Conservation (phyloP, 2,113 vertebrate genomes). For the Nibea coibor region DNA sequence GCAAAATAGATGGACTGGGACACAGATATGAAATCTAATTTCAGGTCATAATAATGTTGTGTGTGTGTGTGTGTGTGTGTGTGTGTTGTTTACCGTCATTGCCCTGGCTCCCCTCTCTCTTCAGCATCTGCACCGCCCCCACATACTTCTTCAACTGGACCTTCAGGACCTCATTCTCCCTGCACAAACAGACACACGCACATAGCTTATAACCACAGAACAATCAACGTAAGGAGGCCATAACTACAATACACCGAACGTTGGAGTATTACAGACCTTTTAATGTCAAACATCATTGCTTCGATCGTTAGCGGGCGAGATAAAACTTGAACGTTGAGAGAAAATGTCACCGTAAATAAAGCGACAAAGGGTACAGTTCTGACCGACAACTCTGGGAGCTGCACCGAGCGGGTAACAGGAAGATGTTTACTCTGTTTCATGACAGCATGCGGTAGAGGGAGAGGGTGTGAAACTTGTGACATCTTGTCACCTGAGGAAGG, state of each 20-base stretch:
- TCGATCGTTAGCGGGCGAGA: not conserved
- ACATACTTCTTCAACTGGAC: constrained; percentile 99
- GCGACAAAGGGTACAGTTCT: not conserved
- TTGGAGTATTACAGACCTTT: not conserved
- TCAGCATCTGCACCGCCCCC: constrained; percentile 99
- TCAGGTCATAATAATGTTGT: constrained; percentile 45
- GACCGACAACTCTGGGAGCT: constrained; percentile 8
- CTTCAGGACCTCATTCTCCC: constrained; percentile 99
- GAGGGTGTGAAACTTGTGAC: constrained; percentile 47
- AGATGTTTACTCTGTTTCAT: constrained; percentile 33
- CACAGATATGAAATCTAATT: constrained; percentile 48
- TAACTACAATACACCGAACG: not conserved
- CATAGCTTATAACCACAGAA: constrained; percentile 23
- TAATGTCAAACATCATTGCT: not conserved
- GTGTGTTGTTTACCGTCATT: constrained; percentile 87
- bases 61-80: constrained; percentile 18
- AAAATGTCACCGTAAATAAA: not conserved
- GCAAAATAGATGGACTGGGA: constrained; percentile 55
- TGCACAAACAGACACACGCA: constrained; percentile 74
- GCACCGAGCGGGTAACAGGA: constrained; percentile 4
- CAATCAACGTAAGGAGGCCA: not conserved
- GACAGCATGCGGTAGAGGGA: constrained; percentile 25
- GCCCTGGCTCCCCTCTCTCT: constrained; percentile 91
- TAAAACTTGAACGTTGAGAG: not conserved
- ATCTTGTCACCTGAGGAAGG: constrained; percentile 28